Evolutionary conservation across 2,797 vertebrate species (phyloP).

Genomic region (Arrhamphus sclerolepis): DNA sequence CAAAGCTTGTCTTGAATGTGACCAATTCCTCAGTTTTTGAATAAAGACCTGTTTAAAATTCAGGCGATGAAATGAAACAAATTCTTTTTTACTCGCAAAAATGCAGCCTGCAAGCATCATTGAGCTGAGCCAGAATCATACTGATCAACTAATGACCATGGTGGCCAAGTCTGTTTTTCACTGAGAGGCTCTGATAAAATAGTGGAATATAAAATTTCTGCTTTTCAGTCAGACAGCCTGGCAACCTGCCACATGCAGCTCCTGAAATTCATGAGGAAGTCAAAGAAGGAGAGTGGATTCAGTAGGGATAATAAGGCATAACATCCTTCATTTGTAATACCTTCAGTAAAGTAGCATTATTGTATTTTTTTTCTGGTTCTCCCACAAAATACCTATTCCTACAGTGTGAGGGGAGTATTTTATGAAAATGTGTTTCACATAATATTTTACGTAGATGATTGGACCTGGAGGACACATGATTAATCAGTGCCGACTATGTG

Average conservation of each 20-base stretch:
- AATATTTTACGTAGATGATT: conserved; percentile 26
- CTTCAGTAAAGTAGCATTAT: conserved; percentile 41
- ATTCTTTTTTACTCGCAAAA: conserved; percentile 25
- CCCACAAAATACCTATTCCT: conserved; percentile 19
- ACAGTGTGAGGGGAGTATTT: conserved; percentile 22
- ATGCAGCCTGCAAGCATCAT: conserved; percentile 20
- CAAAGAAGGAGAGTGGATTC: conserved; percentile 47
- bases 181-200: conserved; percentile 47
- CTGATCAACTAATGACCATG: conserved; percentile 52
- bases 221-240: conserved; percentile 60
- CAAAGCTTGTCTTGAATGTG: background rate
- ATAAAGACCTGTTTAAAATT: conserved; percentile 16
- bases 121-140: conserved; percentile 40
- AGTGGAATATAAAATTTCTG: conserved; percentile 61
- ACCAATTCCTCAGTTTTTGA: conserved; percentile 9
- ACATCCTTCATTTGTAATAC: conserved; percentile 46
- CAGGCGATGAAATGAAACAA: conserved; percentile 9
- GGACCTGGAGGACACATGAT: conserved; percentile 45
- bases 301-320: conserved; percentile 50
- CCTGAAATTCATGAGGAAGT: conserved; percentile 60
- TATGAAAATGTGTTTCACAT: conserved; percentile 23
- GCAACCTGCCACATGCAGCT: conserved; percentile 61
- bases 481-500: conserved; percentile 46
- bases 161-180: conserved; percentile 38
- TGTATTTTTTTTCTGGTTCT: conserved; percentile 23